Conservation (phyloP, 2,888 invertebrate genomes). For the Pachydiplax longipennis region DNA sequence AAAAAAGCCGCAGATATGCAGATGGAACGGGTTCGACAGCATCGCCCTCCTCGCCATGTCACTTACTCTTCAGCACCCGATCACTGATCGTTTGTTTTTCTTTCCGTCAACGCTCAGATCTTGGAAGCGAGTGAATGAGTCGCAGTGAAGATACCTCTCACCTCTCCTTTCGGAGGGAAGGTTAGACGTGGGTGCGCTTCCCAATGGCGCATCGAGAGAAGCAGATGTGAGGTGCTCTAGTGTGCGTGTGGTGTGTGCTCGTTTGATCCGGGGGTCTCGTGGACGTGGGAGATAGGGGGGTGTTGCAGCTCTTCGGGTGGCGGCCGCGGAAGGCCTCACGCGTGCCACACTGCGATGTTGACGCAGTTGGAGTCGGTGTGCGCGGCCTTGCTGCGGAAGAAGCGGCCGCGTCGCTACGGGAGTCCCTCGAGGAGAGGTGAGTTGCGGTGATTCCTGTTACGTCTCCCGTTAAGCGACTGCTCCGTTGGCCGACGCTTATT, state of each 20-base stretch:
- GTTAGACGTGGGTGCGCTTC: neutral
- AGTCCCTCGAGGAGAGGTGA: constrained; percentile 34
- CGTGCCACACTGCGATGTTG: constrained; percentile 46
- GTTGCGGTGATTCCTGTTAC: constrained; percentile 19
- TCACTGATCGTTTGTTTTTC: neutral
- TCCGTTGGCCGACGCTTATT: neutral
- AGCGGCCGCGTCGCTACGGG: constrained; percentile 35
- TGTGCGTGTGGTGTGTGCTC: neutral
- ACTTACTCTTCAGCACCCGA: neutral
- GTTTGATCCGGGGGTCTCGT: neutral
- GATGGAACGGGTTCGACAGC: neutral
- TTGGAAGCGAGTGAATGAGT: neutral
- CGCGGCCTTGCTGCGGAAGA: constrained; percentile 46
- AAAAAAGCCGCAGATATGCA: neutral
- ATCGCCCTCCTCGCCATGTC: neutral
- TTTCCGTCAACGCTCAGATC: neutral
- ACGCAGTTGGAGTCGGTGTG: constrained; percentile 49
- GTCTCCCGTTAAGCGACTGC: constrained; percentile 5
- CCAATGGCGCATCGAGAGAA: neutral
- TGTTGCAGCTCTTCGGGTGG: constrained; percentile 29
- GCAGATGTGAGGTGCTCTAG: neutral
- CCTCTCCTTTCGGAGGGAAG: neutral
- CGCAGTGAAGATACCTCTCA: neutral
- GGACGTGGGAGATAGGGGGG: constrained; percentile 16
- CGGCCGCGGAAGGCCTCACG: neutral